Percentiles rank a stretch among this genome's conserved stretches.
These are phyloP conservation scores for Holotrichia oblita DNA, from an alignment of 1,140 invertebrate species.

Conservation along the genomic window DNA sequence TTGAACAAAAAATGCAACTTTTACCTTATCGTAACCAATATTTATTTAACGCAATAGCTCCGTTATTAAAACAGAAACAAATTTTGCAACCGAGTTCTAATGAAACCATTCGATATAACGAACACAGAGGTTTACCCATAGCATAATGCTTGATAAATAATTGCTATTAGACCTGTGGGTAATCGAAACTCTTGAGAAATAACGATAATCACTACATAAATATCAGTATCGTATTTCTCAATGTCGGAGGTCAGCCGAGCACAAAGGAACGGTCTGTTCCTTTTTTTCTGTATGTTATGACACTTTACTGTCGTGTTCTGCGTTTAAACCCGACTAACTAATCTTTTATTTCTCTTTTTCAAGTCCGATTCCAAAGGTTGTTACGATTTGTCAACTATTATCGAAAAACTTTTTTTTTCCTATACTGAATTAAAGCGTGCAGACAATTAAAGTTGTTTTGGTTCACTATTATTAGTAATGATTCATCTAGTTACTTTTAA, in stretches of 20 bases:
- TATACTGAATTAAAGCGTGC: background rate
- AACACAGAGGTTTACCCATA: too few relatives aligned
- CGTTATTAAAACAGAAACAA: too few relatives aligned
- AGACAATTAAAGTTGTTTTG: background rate
- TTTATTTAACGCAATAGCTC: too few relatives aligned
- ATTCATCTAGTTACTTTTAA: background rate
- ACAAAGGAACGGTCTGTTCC: constrained; percentile 7
- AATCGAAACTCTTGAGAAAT: constrained; percentile 31
- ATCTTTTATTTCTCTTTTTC: background rate
- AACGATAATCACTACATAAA: constrained; percentile 9
- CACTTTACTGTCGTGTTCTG: background rate
- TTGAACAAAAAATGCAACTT: too few relatives aligned
- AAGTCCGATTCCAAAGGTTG: constrained; percentile 9
- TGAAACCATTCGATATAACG: background rate
- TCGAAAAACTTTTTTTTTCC: background rate
- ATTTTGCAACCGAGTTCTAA: too few relatives aligned
- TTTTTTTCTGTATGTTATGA: constrained; percentile 7
- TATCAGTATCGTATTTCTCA: constrained; percentile 32
- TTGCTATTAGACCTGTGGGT: constrained; percentile 14
- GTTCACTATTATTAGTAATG: constrained; percentile 4
- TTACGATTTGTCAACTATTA: background rate
- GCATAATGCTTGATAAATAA: background rate
- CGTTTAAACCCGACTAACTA: background rate
- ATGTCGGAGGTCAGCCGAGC: constrained; percentile 33
- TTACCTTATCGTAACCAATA: too few relatives aligned